Evolutionary conservation across 2,797 vertebrate species (phyloP), one percentile per base, ranked within the genome.

Genomic region (Liparis tanakae): DNA sequence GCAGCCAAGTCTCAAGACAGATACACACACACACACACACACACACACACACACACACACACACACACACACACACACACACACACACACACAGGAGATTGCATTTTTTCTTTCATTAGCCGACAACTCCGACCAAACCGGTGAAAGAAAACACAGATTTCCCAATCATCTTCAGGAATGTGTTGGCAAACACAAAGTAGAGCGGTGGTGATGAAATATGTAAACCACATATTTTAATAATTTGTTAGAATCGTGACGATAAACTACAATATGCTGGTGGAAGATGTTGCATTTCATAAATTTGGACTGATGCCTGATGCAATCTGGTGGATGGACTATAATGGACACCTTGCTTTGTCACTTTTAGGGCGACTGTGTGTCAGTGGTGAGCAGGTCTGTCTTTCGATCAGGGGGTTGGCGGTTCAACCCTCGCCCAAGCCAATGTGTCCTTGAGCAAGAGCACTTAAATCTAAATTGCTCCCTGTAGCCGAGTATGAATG

Each of bases 1-100:
- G 76, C 64, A 84, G 70, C 65, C 70, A 89, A 84, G 67, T 58
- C 82, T 80, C 72, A 78, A 82, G 37, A 83, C 70, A 70, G 54
- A 71, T 55, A 73, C 43, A 71, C 61, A 46, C 67, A 57, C 69
- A 30, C 13, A 3, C 15, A 54, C 22, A 72, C 70, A 66, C 46
- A 68, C 7, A 20, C 9, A 51, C 5, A 41, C 61, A 80, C 62
- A 84, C 34, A 80, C 61, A 78, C 25, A 30, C 25, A 2, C 25
- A 4, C 4, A 30, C 4, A 83, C 70, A 70, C 50, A 71, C 55
- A 71, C 43, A 72, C 61, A 46, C 67, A 57, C 69, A 30, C 13
- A 4, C 15, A 55, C 25, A 72, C 70, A 66, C 46, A 68, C 25
- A 30, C 25, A 30, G 39, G 22, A 78, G 69, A 81, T 63, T 77